These are phyloP conservation scores for Elaphurus davidianus DNA, from an alignment of 2,113 vertebrate species.

Conservation along the genomic window DNA sequence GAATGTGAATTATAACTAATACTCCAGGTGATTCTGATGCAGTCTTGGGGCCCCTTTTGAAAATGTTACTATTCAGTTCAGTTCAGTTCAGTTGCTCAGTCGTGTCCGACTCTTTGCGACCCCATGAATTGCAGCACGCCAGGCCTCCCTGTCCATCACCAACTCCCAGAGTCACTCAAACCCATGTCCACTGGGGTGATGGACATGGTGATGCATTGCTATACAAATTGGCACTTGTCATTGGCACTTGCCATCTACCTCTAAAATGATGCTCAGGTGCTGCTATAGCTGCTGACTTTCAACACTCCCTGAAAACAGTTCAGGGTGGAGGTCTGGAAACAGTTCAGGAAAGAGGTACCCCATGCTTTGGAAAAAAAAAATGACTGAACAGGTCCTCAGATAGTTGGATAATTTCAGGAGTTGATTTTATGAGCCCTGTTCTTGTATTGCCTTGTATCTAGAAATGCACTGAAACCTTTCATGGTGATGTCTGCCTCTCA, in stretches of 20 bases:
- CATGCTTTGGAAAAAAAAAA: accelerated
- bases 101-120: no score
- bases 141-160: no score
- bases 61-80: not conserved
- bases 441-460: not conserved
- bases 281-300: not conserved
- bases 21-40: not conserved
- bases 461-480: not conserved
- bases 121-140: no score
- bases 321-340: no score
- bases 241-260: not conserved
- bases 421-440: not conserved
- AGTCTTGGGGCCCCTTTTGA: not conserved
- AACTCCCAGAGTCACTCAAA: no score
- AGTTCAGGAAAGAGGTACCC: not conserved
- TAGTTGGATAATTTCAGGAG: not conserved
- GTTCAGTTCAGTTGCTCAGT: no score
- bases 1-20: not conserved
- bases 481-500: not conserved
- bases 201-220: not conserved
- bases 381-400: not conserved
- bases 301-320: not conserved
- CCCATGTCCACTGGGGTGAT: no score
- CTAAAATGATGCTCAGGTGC: not conserved
- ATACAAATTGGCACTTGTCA: not conserved